A percentile compares a stretch with the other conserved stretches of the same genome.
These are phyloP conservation scores for Mus musculus DNA, from an alignment of 2,113 vertebrate genomes.

Conservation along the genomic window DNA sequence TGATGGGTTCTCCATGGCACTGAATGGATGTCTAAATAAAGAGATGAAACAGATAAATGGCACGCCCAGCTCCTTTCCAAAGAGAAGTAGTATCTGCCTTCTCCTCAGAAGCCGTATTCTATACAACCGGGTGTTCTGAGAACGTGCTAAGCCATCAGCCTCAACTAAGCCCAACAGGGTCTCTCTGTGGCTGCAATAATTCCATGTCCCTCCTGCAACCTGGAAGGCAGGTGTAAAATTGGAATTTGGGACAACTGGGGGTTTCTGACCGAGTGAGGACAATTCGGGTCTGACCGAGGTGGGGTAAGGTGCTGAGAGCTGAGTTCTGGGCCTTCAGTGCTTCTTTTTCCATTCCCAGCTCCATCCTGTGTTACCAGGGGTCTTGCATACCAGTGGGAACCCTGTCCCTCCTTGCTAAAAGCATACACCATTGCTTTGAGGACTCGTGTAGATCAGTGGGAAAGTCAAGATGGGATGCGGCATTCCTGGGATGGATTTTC, in stretches of 20 bases:
- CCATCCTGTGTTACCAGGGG: background rate
- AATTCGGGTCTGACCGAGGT: background rate
- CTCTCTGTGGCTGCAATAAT: background rate
- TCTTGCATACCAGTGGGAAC: background rate
- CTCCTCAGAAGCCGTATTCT: slow-evolving; percentile 55
- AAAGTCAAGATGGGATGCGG: background rate
- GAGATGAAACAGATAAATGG: background rate
- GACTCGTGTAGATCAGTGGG: background rate
- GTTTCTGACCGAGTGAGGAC: background rate
- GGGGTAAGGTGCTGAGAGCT: no score
- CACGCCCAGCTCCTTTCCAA: slow-evolving; percentile 39
- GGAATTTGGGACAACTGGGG: background rate
- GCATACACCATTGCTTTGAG: slow-evolving; percentile 44
- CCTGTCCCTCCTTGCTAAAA: background rate
- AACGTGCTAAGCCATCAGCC: slow-evolving; percentile 9
- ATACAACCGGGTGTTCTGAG: background rate
- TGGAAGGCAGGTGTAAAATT: slow-evolving; percentile 54
- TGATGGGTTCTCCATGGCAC: background rate
- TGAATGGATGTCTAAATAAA: background rate
- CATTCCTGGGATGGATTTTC: slow-evolving; percentile 4
- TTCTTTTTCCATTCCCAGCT: background rate
- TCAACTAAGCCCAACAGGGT: slow-evolving; percentile 45
- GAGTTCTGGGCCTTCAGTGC: background rate
- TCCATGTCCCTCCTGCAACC: background rate
- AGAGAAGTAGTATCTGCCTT: slow-evolving; percentile 46